These are phyloP conservation scores for Microctenopoma stevenorrisi DNA, from an alignment of 2,797 vertebrate species.

Conservation along the genomic window DNA sequence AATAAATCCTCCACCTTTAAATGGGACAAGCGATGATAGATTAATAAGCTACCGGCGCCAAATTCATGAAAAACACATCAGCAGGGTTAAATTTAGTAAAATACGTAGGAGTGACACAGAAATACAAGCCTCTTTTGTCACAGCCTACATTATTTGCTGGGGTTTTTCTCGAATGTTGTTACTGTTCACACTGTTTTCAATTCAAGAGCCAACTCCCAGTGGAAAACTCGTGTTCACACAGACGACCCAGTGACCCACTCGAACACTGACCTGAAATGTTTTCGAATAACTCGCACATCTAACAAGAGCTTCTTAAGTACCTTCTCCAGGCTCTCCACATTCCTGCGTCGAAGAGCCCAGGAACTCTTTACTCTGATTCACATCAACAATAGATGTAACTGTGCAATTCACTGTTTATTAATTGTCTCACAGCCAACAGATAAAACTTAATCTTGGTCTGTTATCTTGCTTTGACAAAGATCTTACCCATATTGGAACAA, in stretches of 20 bases:
- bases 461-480: too few species aligned
- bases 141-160: constrained; percentile 1
- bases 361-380: neutral
- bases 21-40: constrained; percentile 77
- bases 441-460: too few species aligned
- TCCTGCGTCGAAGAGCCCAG: constrained; percentile 9
- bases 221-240: neutral
- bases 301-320: constrained; percentile 18
- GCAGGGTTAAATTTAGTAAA: constrained; percentile 35
- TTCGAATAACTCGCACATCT: constrained; percentile 21
- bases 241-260: constrained; percentile 10
- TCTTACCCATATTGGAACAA: too few species aligned
- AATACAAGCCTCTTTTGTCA: constrained; percentile 15
- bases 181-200: constrained; percentile 19
- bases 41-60: constrained; percentile 76
- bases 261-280: constrained; percentile 4
- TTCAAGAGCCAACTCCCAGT: constrained; percentile 16
- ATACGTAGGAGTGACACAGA: constrained; percentile 1
- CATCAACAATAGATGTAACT: neutral
- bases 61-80: constrained; percentile 20
- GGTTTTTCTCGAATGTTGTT: constrained; percentile 16
- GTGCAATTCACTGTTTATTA: neutral
- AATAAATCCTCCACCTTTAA: constrained; percentile 84
- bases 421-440: too few species aligned
- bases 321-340: constrained; percentile 24